Percentiles rank a stretch among this genome's conserved stretches.
Evolutionary conservation across 1,140 invertebrate genomes (phyloP).

Genomic region (Semibalanus balanoides): DNA sequence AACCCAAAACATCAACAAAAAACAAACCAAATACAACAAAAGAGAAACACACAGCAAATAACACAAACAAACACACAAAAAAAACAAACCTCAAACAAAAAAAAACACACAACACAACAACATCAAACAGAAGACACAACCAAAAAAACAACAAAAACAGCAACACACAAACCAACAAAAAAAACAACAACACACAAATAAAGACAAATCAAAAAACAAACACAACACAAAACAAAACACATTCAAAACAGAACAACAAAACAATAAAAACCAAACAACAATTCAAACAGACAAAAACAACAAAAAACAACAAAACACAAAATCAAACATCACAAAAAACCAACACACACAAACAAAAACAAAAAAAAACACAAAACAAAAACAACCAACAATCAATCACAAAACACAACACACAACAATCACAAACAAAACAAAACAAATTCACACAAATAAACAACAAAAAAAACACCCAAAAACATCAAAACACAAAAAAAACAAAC

Average conservation of each 20-base stretch:
- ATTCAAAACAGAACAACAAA: background rate
- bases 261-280: background rate
- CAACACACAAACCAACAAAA: background rate
- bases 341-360: background rate
- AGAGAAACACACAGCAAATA: too few relatives aligned
- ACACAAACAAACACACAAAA: background rate
- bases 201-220: background rate
- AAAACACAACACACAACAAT: background rate
- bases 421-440: background rate
- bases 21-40: too few relatives aligned
- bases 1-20: too few relatives aligned
- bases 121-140: background rate
- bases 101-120: background rate
- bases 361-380: background rate
- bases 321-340: background rate
- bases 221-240: background rate
- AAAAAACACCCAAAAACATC: too few relatives aligned
- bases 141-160: background rate
- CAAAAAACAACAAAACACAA: background rate
- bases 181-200: background rate
- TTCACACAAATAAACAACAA: too few relatives aligned
- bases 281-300: background rate
- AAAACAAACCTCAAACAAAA: background rate
- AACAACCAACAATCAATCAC: background rate
- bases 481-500: too few relatives aligned